Conservation (phyloP, 2,113 vertebrate species). For the Polyodon spathula region DNA sequence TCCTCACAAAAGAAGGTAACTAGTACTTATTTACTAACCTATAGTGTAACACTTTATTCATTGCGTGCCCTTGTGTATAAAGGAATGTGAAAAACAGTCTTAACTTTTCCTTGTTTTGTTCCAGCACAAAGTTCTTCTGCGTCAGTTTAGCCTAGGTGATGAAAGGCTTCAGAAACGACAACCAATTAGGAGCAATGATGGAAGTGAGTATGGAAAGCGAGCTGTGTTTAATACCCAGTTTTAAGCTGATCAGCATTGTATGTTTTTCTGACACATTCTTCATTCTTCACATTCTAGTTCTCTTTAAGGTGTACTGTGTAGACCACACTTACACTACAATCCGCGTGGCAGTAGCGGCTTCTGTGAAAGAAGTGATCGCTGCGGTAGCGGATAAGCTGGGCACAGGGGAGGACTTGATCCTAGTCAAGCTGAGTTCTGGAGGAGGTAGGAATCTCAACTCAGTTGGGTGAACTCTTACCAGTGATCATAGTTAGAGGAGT, state of each 20-base stretch:
- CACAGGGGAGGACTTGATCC: conserved; percentile 78
- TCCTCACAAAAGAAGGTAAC: conserved; percentile 79
- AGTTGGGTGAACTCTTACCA: no score
- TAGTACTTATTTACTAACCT: background rate
- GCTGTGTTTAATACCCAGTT: background rate
- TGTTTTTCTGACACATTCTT: no score
- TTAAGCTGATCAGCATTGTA: background rate
- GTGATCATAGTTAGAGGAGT: no score
- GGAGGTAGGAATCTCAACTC: conserved; percentile 71
- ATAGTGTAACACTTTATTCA: background rate
- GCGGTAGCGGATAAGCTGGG: conserved; percentile 89
- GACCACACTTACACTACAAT: conserved; percentile 97
- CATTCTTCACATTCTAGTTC: conserved; percentile 60
- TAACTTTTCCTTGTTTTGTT: background rate
- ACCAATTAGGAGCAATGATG: conserved; percentile 78
- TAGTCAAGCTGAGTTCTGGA: conserved; percentile 85
- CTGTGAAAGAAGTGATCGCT: conserved; percentile 78
- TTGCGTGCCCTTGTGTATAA: background rate
- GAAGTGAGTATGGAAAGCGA: conserved; percentile 63
- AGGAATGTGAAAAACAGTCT: background rate
- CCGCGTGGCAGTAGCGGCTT: conserved; percentile 73
- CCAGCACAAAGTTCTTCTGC: conserved; percentile 91
- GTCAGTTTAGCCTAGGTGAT: conserved; percentile 81
- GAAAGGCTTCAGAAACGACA: conserved; percentile 85
- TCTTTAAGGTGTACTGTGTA: conserved; percentile 91